Conservation (phyloP, 2,113 vertebrate species). For the Rhea americana region DNA sequence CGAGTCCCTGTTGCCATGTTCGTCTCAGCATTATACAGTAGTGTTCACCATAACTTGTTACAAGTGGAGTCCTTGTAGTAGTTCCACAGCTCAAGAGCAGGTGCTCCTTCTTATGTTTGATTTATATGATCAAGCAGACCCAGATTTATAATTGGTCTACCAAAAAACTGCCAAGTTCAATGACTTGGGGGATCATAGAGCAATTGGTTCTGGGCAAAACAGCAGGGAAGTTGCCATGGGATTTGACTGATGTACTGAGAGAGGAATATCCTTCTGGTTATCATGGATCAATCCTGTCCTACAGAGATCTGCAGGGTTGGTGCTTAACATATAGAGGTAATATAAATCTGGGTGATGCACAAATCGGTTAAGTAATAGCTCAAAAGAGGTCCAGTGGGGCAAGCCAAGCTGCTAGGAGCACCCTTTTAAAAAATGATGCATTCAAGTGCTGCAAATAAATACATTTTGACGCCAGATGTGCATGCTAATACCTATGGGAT, state of each 20-base stretch:
- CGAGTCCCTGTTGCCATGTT: neutral
- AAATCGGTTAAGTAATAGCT: constrained; percentile 10
- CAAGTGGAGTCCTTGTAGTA: neutral
- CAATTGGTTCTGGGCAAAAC: neutral
- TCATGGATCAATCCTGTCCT: neutral
- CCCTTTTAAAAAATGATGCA: neutral
- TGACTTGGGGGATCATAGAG: neutral
- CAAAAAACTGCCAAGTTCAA: neutral
- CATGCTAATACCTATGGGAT: neutral
- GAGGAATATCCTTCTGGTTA: neutral
- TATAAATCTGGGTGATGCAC: neutral
- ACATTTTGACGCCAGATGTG: neutral
- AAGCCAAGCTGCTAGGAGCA: neutral
- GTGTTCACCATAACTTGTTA: fast-evolving
- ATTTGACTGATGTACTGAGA: neutral
- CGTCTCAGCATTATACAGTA: neutral
- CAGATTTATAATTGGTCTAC: neutral
- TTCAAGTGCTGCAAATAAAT: neutral
- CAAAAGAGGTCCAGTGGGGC: neutral
- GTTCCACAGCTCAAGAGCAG: neutral
- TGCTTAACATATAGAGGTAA: neutral
- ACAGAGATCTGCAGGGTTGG: neutral
- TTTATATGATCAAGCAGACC: neutral
- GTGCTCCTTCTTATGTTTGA: neutral
- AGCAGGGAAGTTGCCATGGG: fast-evolving